Evolutionary conservation across 2,113 vertebrate genomes (phyloP), one percentile per base, ranked within the genome.

Genomic region (Symphodus melops): DNA sequence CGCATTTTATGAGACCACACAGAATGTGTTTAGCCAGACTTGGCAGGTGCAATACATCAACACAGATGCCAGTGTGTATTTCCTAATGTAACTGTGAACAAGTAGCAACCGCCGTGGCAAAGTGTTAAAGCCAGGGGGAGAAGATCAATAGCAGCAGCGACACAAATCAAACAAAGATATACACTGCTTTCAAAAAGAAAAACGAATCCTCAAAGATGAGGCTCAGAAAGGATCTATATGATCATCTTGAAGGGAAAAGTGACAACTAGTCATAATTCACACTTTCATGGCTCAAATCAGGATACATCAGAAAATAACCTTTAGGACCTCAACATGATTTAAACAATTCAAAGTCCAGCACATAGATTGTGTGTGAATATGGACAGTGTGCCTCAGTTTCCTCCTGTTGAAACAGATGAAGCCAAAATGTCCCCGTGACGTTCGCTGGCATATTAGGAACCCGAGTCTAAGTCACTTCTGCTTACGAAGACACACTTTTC

Each of bases 1-100:
- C 28, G 28, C 17, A 36, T 64, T 37, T 68, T 57, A 77, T 39
- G 10, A 4, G 25, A 71, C 75, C 56, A 59, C 21, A 28, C 41
- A 48, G 55, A 17, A 69, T 36, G 51, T 42, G 75, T 76, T 54
- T 51, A 68, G 54, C 46, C 72, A 52, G 41, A 67, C 52, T 8
- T 76, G 60, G 75, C 64, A 60, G 80, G 56, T 63, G 49, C 49
- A 63, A 59, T 67, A 52, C 2, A 75, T 69, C 74, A 71, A 58
- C 56, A 55, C n/a, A 81, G 67, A 75, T 62, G 56, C 37, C 36
- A 39, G 36, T 16, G 63, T 56, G 17, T 46, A 9, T 13, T 57
- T n/a, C 59, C 52, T 62, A 51, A 77, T 65, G 64, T 49, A 28
- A 36, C 13, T 69, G 63, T 41, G 57, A 79, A 73, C 63, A 69